A percentile compares a stretch with the other conserved stretches of the same genome.
Evolutionary conservation across 1,140 invertebrate genomes (phyloP).

Genomic region (Cyphomyrmex costatus): DNA sequence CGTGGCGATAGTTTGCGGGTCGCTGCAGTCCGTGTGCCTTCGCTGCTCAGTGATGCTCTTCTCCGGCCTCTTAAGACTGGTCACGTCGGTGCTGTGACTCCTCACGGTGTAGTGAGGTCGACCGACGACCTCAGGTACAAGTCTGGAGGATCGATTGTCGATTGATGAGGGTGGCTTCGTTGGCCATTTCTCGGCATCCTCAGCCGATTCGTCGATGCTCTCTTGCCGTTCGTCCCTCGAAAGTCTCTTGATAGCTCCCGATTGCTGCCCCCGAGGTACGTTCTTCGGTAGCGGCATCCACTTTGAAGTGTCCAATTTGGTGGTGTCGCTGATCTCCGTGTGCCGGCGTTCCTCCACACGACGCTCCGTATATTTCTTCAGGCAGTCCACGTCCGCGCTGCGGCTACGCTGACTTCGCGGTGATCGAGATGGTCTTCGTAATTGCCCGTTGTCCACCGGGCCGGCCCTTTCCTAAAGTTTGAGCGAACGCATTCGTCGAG

Average conservation of each 20-base stretch:
- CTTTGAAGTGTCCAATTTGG: conserved; percentile 63
- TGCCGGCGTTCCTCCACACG: conserved; percentile 79
- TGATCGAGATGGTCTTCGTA: conserved; percentile 79
- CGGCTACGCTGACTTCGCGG: conserved; percentile 82
- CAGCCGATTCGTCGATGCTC: conserved; percentile 17
- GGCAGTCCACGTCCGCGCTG: conserved; percentile 81
- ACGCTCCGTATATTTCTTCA: conserved; percentile 81
- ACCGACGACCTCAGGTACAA: conserved; percentile 14
- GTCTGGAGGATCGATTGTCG: conserved; percentile 15
- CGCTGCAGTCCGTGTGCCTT: conserved; percentile 74
- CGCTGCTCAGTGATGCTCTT: conserved; percentile 68
- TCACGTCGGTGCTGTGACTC: conserved; percentile 73
- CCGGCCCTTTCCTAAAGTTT: conserved; percentile 77
- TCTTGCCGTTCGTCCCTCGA: conserved; percentile 44
- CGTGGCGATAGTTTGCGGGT: conserved; percentile 67
- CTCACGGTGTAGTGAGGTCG: conserved; percentile 30
- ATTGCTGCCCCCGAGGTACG: conserved; percentile 21
- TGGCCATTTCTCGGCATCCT: conserved; percentile 46
- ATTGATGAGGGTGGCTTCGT: background rate
- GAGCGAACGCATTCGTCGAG: background rate
- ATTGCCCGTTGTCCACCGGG: conserved; percentile 78
- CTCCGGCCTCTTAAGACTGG: conserved; percentile 42
- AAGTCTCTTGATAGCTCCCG: conserved; percentile 59
- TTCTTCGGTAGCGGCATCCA: conserved; percentile 76
- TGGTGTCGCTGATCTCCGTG: conserved; percentile 76